Base-by-base conservation (phyloP, 2,113 vertebrate species). In the Tenrec ecaudatus region DNA sequence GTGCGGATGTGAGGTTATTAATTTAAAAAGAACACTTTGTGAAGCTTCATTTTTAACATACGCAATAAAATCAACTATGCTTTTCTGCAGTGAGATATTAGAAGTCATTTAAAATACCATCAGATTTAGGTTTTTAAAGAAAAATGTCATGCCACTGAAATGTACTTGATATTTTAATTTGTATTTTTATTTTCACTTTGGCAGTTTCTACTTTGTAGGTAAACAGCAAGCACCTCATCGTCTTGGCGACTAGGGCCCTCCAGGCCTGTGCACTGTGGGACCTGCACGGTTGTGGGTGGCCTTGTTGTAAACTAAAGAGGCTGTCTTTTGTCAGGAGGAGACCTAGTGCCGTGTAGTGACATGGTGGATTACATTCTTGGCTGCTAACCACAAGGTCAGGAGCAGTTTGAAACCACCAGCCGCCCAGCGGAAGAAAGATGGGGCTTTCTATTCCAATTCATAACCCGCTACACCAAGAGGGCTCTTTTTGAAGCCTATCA, bases 51-150 rank as follows among this genome's bases (percentile, higher is more conserved):
- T 84, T 92, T 80, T 77, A 92, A 78, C 81, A 57, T n/a, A 78
- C 68, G 19, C 6, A 60, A 88, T 93, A 60, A 93, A 73, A 85
- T 68, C 15, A 25, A 19, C 2, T 57, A 86, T 64, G 11, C 12
- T 58, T 96, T 83, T 88, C 68, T 86, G 43, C 90, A 86, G 23
- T 86, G 40, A 90, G n/a, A 88, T 47, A 60, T 20, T 68, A 12
- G 53, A 90, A 71, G 60, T 88, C 78, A 79, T 66, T 95, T 83
- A 29, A 90, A 78, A 64, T 78, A 36, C 25, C 93, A 94, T 31
- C 69, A 64, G 76, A 40, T 69, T 71, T 57, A 94, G 88, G 14
- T 33, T 91, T 9, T 89, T 69, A 86, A 62, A 69, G n/a, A 83
- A 91, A 94, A 82, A 53, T 64, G 64, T 47, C 47, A 29, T 75